Evolutionary conservation across 2,797 vertebrate genomes (phyloP).

Genomic region (Pitangus sulphuratus): DNA sequence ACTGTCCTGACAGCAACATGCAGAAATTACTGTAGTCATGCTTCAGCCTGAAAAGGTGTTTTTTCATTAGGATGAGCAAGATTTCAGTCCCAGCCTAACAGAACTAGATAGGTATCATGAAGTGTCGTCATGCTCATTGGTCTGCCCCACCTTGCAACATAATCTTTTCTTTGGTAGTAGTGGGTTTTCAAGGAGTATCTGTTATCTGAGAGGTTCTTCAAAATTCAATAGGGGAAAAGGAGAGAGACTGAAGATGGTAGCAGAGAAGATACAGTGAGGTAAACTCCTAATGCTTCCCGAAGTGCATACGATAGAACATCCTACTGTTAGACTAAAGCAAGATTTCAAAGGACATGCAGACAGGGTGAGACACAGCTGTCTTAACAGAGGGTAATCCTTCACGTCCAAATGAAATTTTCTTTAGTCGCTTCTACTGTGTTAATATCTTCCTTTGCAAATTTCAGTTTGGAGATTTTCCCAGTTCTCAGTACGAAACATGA

Average conservation of each 20-base stretch:
- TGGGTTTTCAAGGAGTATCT: not conserved
- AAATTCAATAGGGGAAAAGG: not conserved
- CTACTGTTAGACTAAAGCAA: not conserved
- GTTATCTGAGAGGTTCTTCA: not conserved
- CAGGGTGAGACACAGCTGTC: not conserved
- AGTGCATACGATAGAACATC: not conserved
- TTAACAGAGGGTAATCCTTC: not conserved
- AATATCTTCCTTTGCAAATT: constrained; percentile 11
- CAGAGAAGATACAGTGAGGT: not conserved
- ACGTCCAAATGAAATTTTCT: not conserved
- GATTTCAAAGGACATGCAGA: not conserved
- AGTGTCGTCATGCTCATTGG: not conserved
- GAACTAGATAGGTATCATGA: not conserved
- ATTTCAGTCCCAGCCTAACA: not conserved
- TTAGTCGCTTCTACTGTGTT: not conserved
- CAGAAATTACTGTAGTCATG: not conserved
- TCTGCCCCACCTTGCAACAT: not conserved
- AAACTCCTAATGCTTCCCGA: not conserved
- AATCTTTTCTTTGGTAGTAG: not conserved
- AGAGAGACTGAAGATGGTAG: not conserved
- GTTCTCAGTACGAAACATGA: not conserved
- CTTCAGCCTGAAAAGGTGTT: not conserved
- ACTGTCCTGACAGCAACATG: not conserved
- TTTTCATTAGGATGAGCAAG: not conserved
- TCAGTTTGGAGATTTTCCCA: constrained; percentile 41